These are phyloP conservation scores for Idaea aversata DNA, from an alignment of 2,888 invertebrate genomes.

Conservation along the genomic window DNA sequence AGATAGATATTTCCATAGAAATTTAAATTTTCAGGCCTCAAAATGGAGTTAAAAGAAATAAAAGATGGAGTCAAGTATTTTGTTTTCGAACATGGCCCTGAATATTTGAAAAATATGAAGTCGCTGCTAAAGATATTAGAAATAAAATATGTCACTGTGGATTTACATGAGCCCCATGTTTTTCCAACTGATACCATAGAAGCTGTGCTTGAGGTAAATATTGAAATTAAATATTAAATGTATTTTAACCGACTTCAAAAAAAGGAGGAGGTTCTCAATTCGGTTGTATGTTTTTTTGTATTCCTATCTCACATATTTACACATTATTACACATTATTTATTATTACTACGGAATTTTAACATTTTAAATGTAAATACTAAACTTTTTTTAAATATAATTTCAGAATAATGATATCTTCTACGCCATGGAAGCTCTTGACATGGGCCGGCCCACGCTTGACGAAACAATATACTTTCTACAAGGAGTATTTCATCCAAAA, in stretches of 20 bases:
- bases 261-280: too few species aligned
- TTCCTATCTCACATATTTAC: too few species aligned
- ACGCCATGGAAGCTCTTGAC: constrained; percentile 42
- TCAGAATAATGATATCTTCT: constrained; percentile 46
- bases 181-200: not conserved
- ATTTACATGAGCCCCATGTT: not conserved
- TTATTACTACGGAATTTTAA: too few species aligned
- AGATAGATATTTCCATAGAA: not conserved
- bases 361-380: not conserved
- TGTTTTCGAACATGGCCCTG: constrained; percentile 13
- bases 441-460: constrained; percentile 43
- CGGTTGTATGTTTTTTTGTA: too few species aligned
- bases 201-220: not conserved
- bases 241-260: too few species aligned
- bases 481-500: constrained; percentile 44
- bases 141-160: not conserved
- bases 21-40: constrained; percentile 14
- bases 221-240: too few species aligned
- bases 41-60: constrained; percentile 12
- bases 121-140: not conserved
- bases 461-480: constrained; percentile 44
- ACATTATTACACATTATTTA: too few species aligned
- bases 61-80: constrained; percentile 18
- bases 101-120: constrained; percentile 12
- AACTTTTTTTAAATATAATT: constrained; percentile 18